Evolutionary conservation across 2,797 vertebrate genomes (phyloP).

Genomic region (Phataginus tricuspis): DNA sequence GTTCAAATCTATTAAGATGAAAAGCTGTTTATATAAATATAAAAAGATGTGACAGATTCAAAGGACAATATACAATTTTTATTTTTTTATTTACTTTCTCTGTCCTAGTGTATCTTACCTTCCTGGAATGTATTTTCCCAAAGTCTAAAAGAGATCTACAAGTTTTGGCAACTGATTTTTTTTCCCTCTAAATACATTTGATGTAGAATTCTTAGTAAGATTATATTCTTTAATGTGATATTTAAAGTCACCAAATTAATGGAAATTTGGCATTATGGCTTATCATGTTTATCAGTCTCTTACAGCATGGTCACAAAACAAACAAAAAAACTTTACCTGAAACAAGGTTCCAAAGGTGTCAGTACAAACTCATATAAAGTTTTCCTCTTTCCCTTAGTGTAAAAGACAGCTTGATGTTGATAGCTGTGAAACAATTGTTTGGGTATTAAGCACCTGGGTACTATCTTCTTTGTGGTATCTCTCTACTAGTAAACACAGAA

Average conservation of each 20-base stretch:
- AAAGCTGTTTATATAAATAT: constrained; percentile 69
- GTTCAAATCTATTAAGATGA: not conserved
- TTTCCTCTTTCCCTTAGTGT: not conserved
- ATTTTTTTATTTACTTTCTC: constrained; percentile 52
- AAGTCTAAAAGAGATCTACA: not conserved
- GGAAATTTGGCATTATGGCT: not conserved
- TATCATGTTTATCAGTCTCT: not conserved
- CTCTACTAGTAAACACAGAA: constrained; percentile 48
- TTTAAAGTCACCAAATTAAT: not conserved
- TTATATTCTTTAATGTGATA: constrained; percentile 38
- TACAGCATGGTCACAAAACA: not conserved
- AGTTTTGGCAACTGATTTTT: constrained; percentile 2
- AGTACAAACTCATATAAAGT: not conserved
- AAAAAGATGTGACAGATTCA: constrained; percentile 52
- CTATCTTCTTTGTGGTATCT: not conserved
- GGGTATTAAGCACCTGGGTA: constrained; percentile 39
- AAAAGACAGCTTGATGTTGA: constrained; percentile 36
- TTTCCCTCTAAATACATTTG: not conserved
- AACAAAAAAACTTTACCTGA: not conserved
- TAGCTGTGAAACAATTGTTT: constrained; percentile 40
- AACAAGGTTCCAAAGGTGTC: not conserved
- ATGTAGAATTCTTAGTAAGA: not conserved
- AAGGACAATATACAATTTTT: constrained; percentile 69
- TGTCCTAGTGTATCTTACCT: constrained; percentile 4
- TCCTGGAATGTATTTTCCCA: not conserved